Percentiles rank a stretch among this genome's conserved stretches.
Evolutionary conservation across 1,140 invertebrate genomes (phyloP).

Genomic region (Drosophila trapezifrons): DNA sequence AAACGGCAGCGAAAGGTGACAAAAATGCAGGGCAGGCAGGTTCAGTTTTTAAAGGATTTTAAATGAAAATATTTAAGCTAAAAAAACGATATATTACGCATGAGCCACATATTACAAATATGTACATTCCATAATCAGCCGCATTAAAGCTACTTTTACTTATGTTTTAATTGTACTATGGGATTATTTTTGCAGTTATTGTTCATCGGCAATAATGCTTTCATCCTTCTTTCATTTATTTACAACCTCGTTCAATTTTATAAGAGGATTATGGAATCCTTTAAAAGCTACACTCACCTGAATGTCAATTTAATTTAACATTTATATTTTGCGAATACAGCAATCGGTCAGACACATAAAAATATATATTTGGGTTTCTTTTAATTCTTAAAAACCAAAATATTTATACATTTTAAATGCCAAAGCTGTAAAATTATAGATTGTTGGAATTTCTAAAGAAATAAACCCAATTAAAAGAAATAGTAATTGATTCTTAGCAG

Average conservation of each 20-base stretch:
- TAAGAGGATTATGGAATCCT: conserved; percentile 1
- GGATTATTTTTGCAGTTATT: conserved; percentile 7
- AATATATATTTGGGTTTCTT: background rate
- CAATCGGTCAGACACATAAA: background rate
- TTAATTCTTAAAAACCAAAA: too few species aligned
- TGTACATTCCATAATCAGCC: background rate
- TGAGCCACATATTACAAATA: too few species aligned
- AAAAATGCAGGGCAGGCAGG: conserved; percentile 43
- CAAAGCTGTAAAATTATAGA: too few species aligned
- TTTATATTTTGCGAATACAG: too few species aligned
- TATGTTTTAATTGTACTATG: background rate
- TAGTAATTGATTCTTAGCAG: conserved; percentile 1
- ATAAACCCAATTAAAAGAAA: conserved; percentile 3
- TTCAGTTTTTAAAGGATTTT: background rate
- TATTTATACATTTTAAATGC: too few species aligned
- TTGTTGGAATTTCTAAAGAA: too few species aligned
- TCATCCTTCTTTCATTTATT: background rate
- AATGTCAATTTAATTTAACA: background rate
- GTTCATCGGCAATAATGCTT: background rate
- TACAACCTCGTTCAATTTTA: background rate
- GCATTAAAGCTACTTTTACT: background rate
- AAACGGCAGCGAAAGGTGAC: conserved; percentile 60
- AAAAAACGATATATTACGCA: background rate
- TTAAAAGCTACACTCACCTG: background rate
- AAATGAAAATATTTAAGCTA: background rate